Evolutionary conservation across 2,888 invertebrate species (phyloP), one percentile per base, ranked within the genome.

Genomic region (Xanthorhoe designata): DNA sequence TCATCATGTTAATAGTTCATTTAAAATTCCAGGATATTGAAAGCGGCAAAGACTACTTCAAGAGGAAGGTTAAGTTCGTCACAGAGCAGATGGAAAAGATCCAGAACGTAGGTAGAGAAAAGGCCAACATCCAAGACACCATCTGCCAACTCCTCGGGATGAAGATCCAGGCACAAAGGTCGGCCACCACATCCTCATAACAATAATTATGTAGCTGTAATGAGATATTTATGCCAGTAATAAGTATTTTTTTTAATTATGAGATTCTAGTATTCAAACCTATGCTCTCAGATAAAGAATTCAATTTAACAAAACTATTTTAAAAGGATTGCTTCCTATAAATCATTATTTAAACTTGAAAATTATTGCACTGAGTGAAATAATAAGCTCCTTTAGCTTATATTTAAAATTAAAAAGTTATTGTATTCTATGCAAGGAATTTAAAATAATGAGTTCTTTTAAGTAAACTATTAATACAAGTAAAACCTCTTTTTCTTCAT

Each of bases 41-140:
- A 19, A 96, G 96, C 66, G 98, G 98, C 0, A 97, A 97, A 85
- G 97, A 98, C 79, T 99, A 98, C 83, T 99, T 99, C 85, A 97
- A 97, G 85, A 95, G 98, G 60, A 98, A 98, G 93, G 96, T 97
- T 0, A 95, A 96, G 71, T 99, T 97, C 93, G 96, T 99, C 0
- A 97, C 97, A 0, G 97, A 98, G 82, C 98, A 99, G 94, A 98
- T 99, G 95, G 98, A 98, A 82, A 98, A 98, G 92, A 96, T 99
- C 63, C 98, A 98, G 88, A 90, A 94, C 42, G 90, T 98, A 70
- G 96, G 97, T 2, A 90, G 96, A 59, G 98, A 98, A 82, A 99
- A 99, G 86, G 96, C 95, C 68, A 96, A 96, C 87, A 96, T 97
- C 70, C 94, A 72, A 50, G 74, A 74, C 6, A 72, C 71, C 7